Evolutionary conservation across 2,113 vertebrate species (phyloP), one percentile per base, ranked within the genome.

Genomic region (Sander lucioperca): DNA sequence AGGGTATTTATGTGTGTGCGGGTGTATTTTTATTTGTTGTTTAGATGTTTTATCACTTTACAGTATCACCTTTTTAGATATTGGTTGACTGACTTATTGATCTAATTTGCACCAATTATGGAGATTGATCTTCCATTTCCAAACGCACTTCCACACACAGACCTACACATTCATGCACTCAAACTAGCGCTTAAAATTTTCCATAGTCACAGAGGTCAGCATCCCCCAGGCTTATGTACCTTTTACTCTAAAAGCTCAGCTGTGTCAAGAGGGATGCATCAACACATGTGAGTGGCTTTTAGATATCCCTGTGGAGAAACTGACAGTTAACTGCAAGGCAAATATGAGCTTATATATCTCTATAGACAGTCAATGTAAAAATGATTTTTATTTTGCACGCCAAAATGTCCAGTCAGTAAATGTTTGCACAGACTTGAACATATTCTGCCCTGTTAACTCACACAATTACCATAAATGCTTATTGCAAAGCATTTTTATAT

Each of bases 211-310:
- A 78, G 81, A 88, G 88, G 92, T 89, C 84, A 70, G 74, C 79
- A 54, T 92, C 88, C 86, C 83, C 62, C 54, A 74, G 81, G 86
- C 80, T 63, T 59, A 23, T 84, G 89, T 82, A 91, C 90, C 86
- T 89, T 93, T 86, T 87, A 90, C 86, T 89, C 86, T 93, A 90
- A 93, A 91, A 93, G 93, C 91, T 87, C 43, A n/a, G 77, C 81
- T 69, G 64, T 81, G 82, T 88, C 86, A 83, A 27, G 82, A 85
- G 79, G 54, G 69, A 90, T 83, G 70, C 90, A 85, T 54, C 9
- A 47, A 90, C 87, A 92, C 89, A 80, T 75, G 83, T 78, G 83
- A 93, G 89, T 90, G 89, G 89, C 92, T 93, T 93, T 94, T 91
- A 93, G 82, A 84, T 47, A 81, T 92, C 91, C 89, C 92, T 69